These are phyloP conservation scores for Epicauta chinensis DNA, from an alignment of 1,140 invertebrate genomes.

Conservation along the genomic window DNA sequence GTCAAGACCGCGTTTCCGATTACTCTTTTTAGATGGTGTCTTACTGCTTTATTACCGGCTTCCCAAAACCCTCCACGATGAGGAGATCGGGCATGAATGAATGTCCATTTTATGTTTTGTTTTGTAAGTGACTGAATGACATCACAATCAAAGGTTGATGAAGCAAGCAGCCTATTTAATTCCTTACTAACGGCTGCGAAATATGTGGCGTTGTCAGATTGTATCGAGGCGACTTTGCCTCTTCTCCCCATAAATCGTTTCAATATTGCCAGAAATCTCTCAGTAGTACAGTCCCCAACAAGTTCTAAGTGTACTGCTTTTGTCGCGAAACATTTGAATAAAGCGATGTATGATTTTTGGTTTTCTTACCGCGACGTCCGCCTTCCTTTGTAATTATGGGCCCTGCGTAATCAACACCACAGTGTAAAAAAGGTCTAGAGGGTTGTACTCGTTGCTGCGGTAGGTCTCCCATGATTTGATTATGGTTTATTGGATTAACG, in stretches of 20 bases:
- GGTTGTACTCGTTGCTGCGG: conserved; percentile 27
- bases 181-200: background rate
- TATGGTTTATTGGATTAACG: conserved; percentile 2
- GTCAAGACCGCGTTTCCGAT: conserved; percentile 23
- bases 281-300: conserved; percentile 16
- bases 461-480: conserved; percentile 38
- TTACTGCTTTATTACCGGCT: conserved; percentile 17
- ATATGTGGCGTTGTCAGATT: conserved; percentile 14
- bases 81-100: conserved; percentile 31
- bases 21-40: conserved; percentile 21
- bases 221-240: conserved; percentile 29
- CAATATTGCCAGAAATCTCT: conserved; percentile 35
- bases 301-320: conserved; percentile 34
- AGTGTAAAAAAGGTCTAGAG: conserved; percentile 24
- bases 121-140: background rate
- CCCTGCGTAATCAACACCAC: conserved; percentile 37
- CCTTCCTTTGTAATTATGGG: conserved; percentile 25
- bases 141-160: too few relatives aligned
- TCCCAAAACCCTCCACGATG: conserved; percentile 43
- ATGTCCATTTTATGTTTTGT: conserved; percentile 32
- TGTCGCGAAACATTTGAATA: conserved; percentile 39
- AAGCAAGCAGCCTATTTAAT: background rate
- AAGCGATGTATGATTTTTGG: conserved; percentile 35
- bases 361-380: background rate
- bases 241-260: conserved; percentile 37